Evolutionary conservation across 2,888 invertebrate species (phyloP).

Genomic region (Andrena praecox): DNA sequence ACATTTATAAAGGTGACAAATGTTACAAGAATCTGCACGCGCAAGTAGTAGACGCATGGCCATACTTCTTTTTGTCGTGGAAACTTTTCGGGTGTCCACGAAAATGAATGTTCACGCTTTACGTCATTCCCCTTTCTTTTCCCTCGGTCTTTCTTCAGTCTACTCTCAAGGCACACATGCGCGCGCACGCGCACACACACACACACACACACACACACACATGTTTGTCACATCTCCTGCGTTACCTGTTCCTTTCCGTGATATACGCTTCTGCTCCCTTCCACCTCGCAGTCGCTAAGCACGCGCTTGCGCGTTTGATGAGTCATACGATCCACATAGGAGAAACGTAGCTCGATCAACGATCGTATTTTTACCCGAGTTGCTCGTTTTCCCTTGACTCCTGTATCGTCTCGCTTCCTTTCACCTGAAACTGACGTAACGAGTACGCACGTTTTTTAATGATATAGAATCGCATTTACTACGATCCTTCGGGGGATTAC

Average conservation of each 20-base stretch:
- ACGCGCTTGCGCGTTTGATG: conserved; percentile 14
- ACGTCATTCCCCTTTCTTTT: conserved; percentile 1
- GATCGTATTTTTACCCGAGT: conserved; percentile 23
- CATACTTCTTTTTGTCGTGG: background rate
- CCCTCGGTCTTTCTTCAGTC: background rate
- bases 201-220: background rate
- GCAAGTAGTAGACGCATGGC: background rate
- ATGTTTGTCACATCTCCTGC: conserved; percentile 3
- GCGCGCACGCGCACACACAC: background rate
- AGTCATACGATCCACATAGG: background rate
- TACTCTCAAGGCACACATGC: background rate
- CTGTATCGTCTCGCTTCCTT: conserved; percentile 30
- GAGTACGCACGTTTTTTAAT: conserved; percentile 22
- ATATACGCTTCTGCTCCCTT: background rate
- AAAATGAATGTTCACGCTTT: conserved; percentile 13
- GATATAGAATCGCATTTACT: conserved; percentile 4
- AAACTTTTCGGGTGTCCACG: conserved; percentile 2
- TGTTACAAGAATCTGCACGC: conserved; percentile 3
- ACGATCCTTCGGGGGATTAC: background rate
- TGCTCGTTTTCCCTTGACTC: conserved; percentile 41
- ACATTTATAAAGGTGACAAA: conserved; percentile 9
- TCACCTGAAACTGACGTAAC: conserved; percentile 43
- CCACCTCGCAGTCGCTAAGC: background rate
- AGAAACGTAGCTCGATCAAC: conserved; percentile 21
- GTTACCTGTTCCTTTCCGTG: background rate